Evolutionary conservation across 2,113 vertebrate species (phyloP).

Genomic region (Lucifuga dentata): DNA sequence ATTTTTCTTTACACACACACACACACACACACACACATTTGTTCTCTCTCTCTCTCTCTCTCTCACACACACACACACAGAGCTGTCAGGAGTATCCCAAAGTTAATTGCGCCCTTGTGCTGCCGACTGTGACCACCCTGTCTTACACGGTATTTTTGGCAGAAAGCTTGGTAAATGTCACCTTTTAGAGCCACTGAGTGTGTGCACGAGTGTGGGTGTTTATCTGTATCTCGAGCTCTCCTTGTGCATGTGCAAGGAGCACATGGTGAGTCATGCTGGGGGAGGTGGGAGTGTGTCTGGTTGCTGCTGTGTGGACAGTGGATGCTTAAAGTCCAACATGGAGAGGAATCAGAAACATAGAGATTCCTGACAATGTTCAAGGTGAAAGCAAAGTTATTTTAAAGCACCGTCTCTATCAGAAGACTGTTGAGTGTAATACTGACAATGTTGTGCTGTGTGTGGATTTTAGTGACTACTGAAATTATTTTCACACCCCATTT

Average conservation of each 20-base stretch:
- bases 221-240: slow-evolving; percentile 19
- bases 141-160: slow-evolving; percentile 32
- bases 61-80: neutral
- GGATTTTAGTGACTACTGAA: neutral
- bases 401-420: neutral
- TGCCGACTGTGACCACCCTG: slow-evolving; percentile 4
- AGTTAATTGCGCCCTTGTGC: slow-evolving; percentile 22
- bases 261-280: slow-evolving; percentile 49
- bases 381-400: slow-evolving; percentile 26
- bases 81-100: slow-evolving; percentile 1
- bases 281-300: slow-evolving; percentile 24
- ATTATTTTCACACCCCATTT: neutral
- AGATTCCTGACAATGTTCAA: slow-evolving; percentile 12
- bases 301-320: slow-evolving; percentile 16
- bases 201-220: slow-evolving; percentile 4
- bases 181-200: slow-evolving; percentile 17
- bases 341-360: slow-evolving; percentile 7
- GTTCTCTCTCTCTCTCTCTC: neutral
- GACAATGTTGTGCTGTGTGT: neutral
- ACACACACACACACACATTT: neutral
- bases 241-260: slow-evolving; percentile 25
- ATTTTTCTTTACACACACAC: neutral
- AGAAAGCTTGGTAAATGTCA: slow-evolving; percentile 41
- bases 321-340: slow-evolving; percentile 18
- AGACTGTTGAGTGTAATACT: neutral